These are phyloP conservation scores for Esox lucius DNA, from an alignment of 2,797 vertebrate genomes.

Conservation along the genomic window DNA sequence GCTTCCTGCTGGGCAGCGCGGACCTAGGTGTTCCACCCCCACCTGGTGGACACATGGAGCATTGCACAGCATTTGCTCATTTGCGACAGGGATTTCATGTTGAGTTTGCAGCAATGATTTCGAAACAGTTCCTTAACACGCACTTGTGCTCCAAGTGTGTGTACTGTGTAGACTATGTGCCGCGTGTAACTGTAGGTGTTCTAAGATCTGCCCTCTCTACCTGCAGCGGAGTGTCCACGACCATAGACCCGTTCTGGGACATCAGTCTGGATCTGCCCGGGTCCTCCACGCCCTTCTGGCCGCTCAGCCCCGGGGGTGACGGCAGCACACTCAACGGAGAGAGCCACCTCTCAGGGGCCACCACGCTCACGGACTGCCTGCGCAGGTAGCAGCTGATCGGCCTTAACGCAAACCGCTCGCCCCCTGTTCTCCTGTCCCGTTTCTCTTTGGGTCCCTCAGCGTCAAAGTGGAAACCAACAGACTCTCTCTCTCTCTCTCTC, in stretches of 20 bases:
- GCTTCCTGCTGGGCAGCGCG: constrained; percentile 78
- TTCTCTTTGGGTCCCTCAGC: too few relatives aligned
- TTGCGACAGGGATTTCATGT: background rate
- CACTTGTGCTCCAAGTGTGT: too few relatives aligned
- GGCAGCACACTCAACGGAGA: constrained; percentile 92
- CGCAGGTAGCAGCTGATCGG: constrained; percentile 78
- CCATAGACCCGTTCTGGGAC: constrained; percentile 99
- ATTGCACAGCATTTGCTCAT: background rate
- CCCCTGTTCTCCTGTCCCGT: too few relatives aligned
- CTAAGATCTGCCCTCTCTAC: background rate
- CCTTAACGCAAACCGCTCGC: too few relatives aligned
- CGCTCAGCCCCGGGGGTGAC: constrained; percentile 92
- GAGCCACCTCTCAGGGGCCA: constrained; percentile 90
- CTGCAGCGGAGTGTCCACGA: constrained; percentile 93
- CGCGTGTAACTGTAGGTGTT: too few relatives aligned
- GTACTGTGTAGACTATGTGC: too few relatives aligned
- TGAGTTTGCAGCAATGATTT: background rate
- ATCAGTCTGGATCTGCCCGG: constrained; percentile 97
- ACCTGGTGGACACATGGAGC: constrained; percentile 44
- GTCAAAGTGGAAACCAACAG: too few relatives aligned
- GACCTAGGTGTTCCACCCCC: constrained; percentile 59
- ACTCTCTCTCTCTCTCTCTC: too few relatives aligned
- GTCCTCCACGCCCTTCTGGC: constrained; percentile 98
- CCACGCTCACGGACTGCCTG: constrained; percentile 96
- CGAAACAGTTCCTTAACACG: too few relatives aligned